These are phyloP conservation scores for Cephonodes hylas DNA, from an alignment of 2,888 invertebrate species.

Conservation along the genomic window DNA sequence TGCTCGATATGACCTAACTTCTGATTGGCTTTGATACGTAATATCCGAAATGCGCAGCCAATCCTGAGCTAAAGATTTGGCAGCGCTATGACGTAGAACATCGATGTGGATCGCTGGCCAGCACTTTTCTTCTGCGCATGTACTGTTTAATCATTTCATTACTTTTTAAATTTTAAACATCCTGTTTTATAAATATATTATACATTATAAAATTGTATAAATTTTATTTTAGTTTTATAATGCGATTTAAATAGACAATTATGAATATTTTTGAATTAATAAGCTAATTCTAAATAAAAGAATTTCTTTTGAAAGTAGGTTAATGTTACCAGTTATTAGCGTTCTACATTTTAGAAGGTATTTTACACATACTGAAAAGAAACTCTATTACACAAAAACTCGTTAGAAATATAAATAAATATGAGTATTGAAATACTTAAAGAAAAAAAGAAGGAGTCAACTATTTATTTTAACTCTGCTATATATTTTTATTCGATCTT, in stretches of 20 bases:
- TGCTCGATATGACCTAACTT: conserved; percentile 76
- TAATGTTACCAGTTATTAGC: background rate
- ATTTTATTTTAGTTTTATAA: background rate
- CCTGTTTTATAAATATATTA: background rate
- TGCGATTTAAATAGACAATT: background rate
- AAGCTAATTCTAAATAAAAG: background rate
- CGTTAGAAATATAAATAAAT: too few species aligned
- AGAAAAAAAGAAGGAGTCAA: too few species aligned
- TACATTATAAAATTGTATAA: background rate
- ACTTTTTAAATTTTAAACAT: conserved; percentile 32
- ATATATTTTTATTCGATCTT: too few species aligned
- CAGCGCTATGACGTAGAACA: conserved; percentile 78
- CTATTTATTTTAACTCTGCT: too few species aligned
- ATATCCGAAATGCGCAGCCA: conserved; percentile 77
- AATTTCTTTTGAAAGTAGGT: background rate
- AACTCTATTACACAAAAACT: too few species aligned
- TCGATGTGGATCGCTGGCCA: conserved; percentile 79
- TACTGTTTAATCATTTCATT: conserved; percentile 43
- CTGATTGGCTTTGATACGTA: conserved; percentile 79
- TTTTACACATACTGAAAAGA: background rate
- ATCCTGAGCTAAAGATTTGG: conserved; percentile 74
- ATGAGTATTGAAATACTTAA: too few species aligned
- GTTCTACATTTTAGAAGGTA: background rate
- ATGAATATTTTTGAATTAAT: background rate
- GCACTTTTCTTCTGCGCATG: conserved; percentile 70